phyloP scores from a whole-genome alignment of 2,797 vertebrate species.

The Periparus ater region DNA sequence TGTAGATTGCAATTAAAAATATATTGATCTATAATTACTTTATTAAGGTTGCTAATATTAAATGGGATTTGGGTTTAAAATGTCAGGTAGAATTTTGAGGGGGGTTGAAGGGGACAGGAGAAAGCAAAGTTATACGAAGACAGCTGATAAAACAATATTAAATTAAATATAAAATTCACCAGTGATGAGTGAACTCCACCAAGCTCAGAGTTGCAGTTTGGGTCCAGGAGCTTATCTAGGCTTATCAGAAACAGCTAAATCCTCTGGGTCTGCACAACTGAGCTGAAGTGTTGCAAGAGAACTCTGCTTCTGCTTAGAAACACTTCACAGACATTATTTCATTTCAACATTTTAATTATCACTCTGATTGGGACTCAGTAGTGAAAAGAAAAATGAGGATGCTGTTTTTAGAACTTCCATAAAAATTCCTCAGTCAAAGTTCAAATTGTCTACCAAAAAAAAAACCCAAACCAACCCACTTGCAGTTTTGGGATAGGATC shows the following conservation, averaged over 20 bases:
- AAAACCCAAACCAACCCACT: fast-evolving
- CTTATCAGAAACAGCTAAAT: conserved; percentile 11
- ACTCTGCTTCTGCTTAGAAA: neutral
- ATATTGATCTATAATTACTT: neutral
- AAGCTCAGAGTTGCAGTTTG: neutral
- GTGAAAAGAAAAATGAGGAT: neutral
- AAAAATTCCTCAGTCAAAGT: neutral
- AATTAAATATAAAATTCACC: neutral
- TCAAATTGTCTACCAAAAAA: neutral
- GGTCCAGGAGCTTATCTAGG: neutral
- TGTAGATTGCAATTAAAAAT: neutral
- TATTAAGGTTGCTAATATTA: neutral
- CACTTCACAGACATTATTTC: neutral
- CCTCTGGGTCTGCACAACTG: neutral
- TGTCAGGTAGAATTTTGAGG: neutral
- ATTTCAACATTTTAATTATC: conserved; percentile 28
- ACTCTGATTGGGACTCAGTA: neutral
- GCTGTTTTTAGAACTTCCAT: neutral
- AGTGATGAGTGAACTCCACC: neutral
- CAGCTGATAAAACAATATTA: conserved; percentile 5
- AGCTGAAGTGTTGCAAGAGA: neutral
- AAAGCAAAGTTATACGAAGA: neutral
- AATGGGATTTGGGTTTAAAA: neutral
- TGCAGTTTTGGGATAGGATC: neutral
- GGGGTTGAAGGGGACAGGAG: neutral